Evolutionary conservation across 2,888 invertebrate genomes (phyloP), one percentile per base, ranked within the genome.

Genomic region (Clusia tigrina): DNA sequence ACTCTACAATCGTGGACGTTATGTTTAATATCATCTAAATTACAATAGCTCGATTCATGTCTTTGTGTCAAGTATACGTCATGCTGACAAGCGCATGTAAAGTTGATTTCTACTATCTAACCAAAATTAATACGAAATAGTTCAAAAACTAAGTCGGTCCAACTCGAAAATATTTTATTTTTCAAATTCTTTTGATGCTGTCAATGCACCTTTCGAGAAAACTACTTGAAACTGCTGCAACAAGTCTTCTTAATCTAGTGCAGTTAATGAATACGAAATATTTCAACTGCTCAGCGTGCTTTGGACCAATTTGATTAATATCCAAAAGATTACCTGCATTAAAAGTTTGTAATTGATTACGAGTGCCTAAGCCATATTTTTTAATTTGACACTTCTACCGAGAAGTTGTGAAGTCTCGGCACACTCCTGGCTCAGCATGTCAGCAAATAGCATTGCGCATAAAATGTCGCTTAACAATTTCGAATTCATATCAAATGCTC

Each of bases 271-370:
- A 5, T 32, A 32, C 5, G 5, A 32, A 32, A 32, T 32, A 9
- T 32, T 32, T 12, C 5, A n/a, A n/a, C n/a, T n/a, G n/a, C n/a
- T n/a, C n/a, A n/a, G n/a, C n/a, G n/a, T n/a, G n/a, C n/a, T n/a
- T n/a, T n/a, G n/a, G 12, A 32, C 12, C 32, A 5, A 32, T 32
- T 32, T 42, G 42, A 42, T 42, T 10, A 42, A 42, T 42, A 42
- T 10, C 42, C n/a, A 17, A 10, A 42, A 42, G n/a, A 42, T 42
- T 42, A 42, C 42, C 42, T 42, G 10, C n/a, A 10, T 42, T 42
- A 42, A 42, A 42, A 42, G n/a, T 10, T 42, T 42, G 42, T 42
- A 42, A 42, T 42, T 42, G 42, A 42, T 42, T 42, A 42, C 42
- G 42, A n/a, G n/a, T n/a, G n/a, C n/a, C n/a, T 42, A 42, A 10